A percentile compares a stretch with the other conserved stretches of the same genome.
Evolutionary conservation across 1,140 invertebrate species (phyloP).

Genomic region (Cydia fagiglandana): DNA sequence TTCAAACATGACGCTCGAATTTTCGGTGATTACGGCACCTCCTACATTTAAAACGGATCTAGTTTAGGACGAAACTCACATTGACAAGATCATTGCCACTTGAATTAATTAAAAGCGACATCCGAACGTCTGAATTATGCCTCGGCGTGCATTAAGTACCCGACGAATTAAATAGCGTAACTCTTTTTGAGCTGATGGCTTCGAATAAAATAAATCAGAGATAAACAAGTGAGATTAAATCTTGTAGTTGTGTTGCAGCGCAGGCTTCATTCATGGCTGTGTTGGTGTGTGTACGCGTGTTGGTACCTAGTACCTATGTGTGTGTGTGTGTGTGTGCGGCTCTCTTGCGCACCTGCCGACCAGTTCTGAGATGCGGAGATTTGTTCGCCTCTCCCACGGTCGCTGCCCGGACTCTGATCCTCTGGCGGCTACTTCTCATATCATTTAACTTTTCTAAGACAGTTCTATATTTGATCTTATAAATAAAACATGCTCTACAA

Average conservation of each 20-base stretch:
- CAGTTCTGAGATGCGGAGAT: constrained; percentile 79
- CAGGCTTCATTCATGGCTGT: constrained; percentile 70
- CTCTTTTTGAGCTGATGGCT: constrained; percentile 64
- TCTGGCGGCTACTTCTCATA: constrained; percentile 68
- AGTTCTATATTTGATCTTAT: constrained; percentile 26
- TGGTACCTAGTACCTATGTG: too few relatives aligned
- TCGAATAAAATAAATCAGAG: constrained; percentile 75
- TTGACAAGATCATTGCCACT: constrained; percentile 58
- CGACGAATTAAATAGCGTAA: constrained; percentile 72
- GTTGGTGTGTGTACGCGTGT: constrained; percentile 41
- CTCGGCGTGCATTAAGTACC: constrained; percentile 49
- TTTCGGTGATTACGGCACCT: constrained; percentile 10
- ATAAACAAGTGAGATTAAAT: constrained; percentile 71
- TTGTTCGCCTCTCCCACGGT: constrained; percentile 77
- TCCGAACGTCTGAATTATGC: constrained; percentile 36
- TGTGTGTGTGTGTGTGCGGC: constrained; percentile 41
- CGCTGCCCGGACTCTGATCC: constrained; percentile 67
- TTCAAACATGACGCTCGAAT: constrained; percentile 10
- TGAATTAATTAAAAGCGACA: constrained; percentile 70
- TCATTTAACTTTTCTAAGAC: constrained; percentile 67
- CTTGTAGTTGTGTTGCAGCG: constrained; percentile 45
- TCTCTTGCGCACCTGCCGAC: constrained; percentile 74
- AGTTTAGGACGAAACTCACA: constrained; percentile 27
- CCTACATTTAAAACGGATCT: constrained; percentile 17
- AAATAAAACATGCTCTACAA: not conserved